Conservation (phyloP, 1,140 invertebrate species). For the Oppia nitens region DNA sequence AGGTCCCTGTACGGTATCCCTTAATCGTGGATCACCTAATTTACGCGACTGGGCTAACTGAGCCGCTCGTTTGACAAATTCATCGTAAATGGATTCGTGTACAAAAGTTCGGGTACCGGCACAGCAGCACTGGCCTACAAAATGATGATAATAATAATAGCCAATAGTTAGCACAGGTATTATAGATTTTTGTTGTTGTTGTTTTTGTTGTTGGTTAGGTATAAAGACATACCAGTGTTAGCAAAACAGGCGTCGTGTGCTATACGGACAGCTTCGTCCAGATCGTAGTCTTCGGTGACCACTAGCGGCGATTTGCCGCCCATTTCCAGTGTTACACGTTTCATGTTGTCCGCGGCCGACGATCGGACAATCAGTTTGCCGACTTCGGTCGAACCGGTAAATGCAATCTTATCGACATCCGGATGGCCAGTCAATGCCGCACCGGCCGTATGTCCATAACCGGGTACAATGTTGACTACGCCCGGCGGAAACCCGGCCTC, state of each 20-base stretch:
- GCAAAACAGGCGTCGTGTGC: slow-evolving; percentile 55
- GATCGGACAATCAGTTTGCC: slow-evolving; percentile 6
- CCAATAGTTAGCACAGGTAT: too few species aligned
- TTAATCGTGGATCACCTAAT: slow-evolving; percentile 63
- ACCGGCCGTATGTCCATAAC: slow-evolving; percentile 64
- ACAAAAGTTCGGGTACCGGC: slow-evolving; percentile 82
- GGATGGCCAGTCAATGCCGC: slow-evolving; percentile 54
- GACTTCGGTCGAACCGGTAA: slow-evolving; percentile 26
- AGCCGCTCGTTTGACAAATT: slow-evolving; percentile 56
- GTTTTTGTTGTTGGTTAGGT: too few species aligned
- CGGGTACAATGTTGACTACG: slow-evolving; percentile 66
- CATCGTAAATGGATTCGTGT: slow-evolving; percentile 50
- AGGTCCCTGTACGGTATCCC: slow-evolving; percentile 52
- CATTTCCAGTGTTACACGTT: slow-evolving; percentile 39
- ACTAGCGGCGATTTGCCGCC: slow-evolving; percentile 43
- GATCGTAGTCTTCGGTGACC: slow-evolving; percentile 36
- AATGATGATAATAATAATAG: too few species aligned
- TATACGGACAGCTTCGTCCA: slow-evolving; percentile 37
- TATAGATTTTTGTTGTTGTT: too few species aligned
- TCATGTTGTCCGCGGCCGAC: slow-evolving; percentile 39
- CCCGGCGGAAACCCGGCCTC: slow-evolving; percentile 79
- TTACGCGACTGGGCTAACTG: slow-evolving; percentile 48
- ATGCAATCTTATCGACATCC: slow-evolving; percentile 33
- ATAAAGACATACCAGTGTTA: slow-evolving; percentile 56
- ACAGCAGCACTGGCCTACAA: slow-evolving; percentile 58